Percentiles rank a stretch among this genome's conserved stretches.
Conservation (phyloP, 2,113 vertebrate genomes). For the Dasyprocta punctata region DNA sequence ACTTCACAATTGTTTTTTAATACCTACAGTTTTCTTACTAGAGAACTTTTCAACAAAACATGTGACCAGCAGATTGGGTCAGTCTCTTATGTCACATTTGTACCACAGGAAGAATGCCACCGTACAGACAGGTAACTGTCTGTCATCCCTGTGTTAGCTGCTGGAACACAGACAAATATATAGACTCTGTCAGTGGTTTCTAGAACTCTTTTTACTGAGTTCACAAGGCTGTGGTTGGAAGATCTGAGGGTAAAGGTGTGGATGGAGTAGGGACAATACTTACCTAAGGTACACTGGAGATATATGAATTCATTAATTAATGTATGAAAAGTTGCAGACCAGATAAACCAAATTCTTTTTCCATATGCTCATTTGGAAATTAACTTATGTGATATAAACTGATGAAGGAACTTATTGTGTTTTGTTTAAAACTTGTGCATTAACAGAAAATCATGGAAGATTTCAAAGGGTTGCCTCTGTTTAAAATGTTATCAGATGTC, state of each 20-base stretch:
- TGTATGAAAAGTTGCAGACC: neutral
- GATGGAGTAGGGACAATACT: neutral
- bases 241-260: neutral
- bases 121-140: too few species aligned
- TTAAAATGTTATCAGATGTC: neutral
- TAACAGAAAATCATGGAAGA: neutral
- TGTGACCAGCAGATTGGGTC: neutral
- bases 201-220: neutral
- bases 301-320: neutral
- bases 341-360: neutral
- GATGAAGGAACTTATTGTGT: neutral
- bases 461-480: neutral
- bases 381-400: neutral
- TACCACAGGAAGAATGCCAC: neutral
- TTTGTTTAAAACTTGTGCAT: neutral
- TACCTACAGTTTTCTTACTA: neutral
- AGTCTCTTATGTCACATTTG: neutral
- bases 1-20: neutral
- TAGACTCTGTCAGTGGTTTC: neutral
- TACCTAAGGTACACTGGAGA: neutral
- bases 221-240: neutral
- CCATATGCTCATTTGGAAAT: neutral
- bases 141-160: neutral
- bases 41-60: neutral
- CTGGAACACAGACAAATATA: neutral